Evolutionary conservation across 1,140 invertebrate species (phyloP).

Genomic region (Bombyx mori): DNA sequence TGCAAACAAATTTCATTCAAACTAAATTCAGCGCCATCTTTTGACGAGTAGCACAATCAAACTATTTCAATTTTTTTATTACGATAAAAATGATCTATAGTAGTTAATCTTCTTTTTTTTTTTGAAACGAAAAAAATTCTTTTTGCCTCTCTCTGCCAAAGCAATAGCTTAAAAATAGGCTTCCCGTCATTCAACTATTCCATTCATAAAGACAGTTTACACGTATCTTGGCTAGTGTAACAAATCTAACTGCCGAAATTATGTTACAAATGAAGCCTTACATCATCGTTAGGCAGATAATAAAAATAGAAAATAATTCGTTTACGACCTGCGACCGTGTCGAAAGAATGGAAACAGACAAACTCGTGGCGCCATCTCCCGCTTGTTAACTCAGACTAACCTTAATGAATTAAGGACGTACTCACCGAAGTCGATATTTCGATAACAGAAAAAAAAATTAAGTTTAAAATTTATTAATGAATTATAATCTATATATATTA

Average conservation of each 20-base stretch:
- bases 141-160: too few relatives aligned
- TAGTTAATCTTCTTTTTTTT: too few relatives aligned
- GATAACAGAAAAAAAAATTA: background rate
- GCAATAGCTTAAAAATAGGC: background rate
- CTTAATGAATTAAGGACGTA: conserved; percentile 2
- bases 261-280: conserved; percentile 5
- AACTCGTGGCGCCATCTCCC: conserved; percentile 49
- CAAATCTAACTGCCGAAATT: conserved; percentile 5
- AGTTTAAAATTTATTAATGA: too few relatives aligned
- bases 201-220: conserved; percentile 3
- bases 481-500: too few relatives aligned
- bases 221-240: background rate
- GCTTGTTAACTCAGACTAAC: conserved; percentile 19
- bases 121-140: too few relatives aligned
- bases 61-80: background rate
- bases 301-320: conserved; percentile 16
- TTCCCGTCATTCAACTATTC: background rate
- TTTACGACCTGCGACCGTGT: conserved; percentile 42
- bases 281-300: conserved; percentile 12
- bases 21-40: too few relatives aligned
- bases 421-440: conserved; percentile 8
- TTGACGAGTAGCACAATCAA: too few relatives aligned
- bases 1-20: too few relatives aligned
- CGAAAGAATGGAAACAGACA: conserved; percentile 31
- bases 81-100: background rate